phyloP scores from a whole-genome alignment of 2,113 vertebrate genomes.

The Catharus minimus region DNA sequence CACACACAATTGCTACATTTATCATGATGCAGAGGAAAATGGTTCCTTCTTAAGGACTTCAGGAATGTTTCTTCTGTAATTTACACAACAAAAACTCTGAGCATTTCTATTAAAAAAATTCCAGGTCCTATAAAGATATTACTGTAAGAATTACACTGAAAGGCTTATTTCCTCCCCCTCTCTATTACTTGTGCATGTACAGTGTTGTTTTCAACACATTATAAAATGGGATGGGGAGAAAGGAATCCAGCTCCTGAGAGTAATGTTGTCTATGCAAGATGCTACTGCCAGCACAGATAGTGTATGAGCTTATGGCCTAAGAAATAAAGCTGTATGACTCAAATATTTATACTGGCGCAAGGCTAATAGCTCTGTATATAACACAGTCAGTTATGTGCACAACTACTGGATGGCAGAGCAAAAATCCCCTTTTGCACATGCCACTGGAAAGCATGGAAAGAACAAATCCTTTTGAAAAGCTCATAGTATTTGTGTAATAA shows the following conservation, averaged over 20 bases:
- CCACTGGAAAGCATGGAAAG: background rate
- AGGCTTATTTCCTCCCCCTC: conserved; percentile 5
- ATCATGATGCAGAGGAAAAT: conserved; percentile 52
- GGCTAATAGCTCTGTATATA: background rate
- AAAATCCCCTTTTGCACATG: background rate
- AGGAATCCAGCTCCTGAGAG: background rate
- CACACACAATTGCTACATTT: conserved; percentile 61
- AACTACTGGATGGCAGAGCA: background rate
- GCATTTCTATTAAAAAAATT: conserved; percentile 35
- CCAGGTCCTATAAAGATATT: background rate
- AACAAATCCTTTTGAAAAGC: background rate
- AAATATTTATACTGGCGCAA: background rate
- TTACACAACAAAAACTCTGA: conserved; percentile 45
- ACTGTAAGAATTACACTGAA: conserved; percentile 16
- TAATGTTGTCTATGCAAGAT: background rate
- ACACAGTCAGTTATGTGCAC: background rate
- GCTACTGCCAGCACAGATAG: background rate
- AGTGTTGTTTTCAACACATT: background rate
- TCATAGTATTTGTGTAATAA: background rate
- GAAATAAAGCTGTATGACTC: background rate
- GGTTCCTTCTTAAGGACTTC: conserved; percentile 48
- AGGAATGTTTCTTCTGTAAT: conserved; percentile 34
- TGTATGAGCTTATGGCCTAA: background rate
- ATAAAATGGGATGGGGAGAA: background rate
- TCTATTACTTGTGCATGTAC: background rate